Evolutionary conservation across 2,113 vertebrate genomes (phyloP), one percentile per base, ranked within the genome.

Genomic region (Callospermophilus lateralis): DNA sequence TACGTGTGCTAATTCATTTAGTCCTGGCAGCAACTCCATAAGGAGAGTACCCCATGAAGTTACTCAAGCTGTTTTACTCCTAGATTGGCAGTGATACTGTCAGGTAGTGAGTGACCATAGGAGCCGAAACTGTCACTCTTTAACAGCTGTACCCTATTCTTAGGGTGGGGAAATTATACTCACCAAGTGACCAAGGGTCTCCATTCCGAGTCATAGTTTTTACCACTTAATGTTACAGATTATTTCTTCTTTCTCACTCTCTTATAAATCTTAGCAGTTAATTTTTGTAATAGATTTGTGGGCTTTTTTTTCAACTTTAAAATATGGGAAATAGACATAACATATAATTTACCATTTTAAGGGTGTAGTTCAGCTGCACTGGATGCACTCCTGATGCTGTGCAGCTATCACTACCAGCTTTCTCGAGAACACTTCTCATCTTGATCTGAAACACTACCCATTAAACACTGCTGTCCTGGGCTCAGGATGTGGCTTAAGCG

Each of bases 21-120:
- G 30, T 80, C 19, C 32, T 73, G 3, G 9, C 4, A 63, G 9
- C 26, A n/a, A 0, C 11, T 22, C 42, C 42, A 0, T 0, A 26
- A n/a, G 19, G 26, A 73, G n/a, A 3, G 30, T 28, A 16, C 2
- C 30, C 67, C 55, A 9, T 22, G 37, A 53, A 76, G 15, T 84
- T 8, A 9, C 1, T 10, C 30, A 3, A 10, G 30, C 10, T 28
- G 4, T 28, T 30, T 15, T 16, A 63, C 17, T 53, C 15, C 61
- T 63, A 3, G 28, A 11, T 1, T 37, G 30, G 7, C 0, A 2
- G 39, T 48, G 39, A 24, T 12, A 1, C 45, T 12, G 0, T 17
- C 55, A 37, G 11, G 26, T 12, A 10, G 10, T 1, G 32, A 19
- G 28, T 16, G 26, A 22, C 20, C 1, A 3, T 19, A 17, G 53